Base-by-base conservation (phyloP, 2,888 invertebrate species). In the Mamestra brassicae region DNA sequence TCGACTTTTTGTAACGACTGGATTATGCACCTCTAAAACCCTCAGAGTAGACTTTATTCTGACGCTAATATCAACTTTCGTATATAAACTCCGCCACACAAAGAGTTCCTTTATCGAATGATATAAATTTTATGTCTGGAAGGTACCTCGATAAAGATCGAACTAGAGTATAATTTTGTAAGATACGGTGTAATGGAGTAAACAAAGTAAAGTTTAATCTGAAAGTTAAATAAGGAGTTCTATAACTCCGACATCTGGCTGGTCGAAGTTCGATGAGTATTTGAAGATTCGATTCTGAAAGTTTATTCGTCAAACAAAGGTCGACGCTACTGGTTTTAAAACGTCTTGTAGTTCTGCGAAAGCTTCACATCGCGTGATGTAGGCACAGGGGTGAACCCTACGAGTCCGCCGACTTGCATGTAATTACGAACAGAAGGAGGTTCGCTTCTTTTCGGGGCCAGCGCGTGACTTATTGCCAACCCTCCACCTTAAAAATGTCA, bases 361-460 rank as follows among this genome's bases (percentile, higher is more conserved):
- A 91, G 88, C 85, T 89, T 88, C 80, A 86, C 86, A 93, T 96
- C 92, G 96, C 96, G 95, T 96, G 95, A 90, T 87, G 86, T 87
- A 84, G 84, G 83, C 63, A 73, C 78, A 76, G 89, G 93, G 92
- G 92, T 90, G 91, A 90, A 90, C 90, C 92, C 92, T 90, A 88
- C 78, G 85, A 88, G 83, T 85, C 87, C 88, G 86, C 90, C 92
- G 91, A 89, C 93, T 94, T 93, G 93, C 93, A 92, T 94, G 94
- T 95, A 96, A 95, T 95, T 96, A 93, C 92, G 82, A 89, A 90
- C 89, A 81, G 90, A 92, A 93, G 92, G 92, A 94, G 95, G 92
- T 95, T 94, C 86, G 90, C 90, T 93, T 89, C 93, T 94, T 95
- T 95, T 93, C 88, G 92, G 93, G 92, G 91, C 87, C 89, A 89